Evolutionary conservation across 1,140 invertebrate genomes (phyloP).

Genomic region (Heliconius nattereri): DNA sequence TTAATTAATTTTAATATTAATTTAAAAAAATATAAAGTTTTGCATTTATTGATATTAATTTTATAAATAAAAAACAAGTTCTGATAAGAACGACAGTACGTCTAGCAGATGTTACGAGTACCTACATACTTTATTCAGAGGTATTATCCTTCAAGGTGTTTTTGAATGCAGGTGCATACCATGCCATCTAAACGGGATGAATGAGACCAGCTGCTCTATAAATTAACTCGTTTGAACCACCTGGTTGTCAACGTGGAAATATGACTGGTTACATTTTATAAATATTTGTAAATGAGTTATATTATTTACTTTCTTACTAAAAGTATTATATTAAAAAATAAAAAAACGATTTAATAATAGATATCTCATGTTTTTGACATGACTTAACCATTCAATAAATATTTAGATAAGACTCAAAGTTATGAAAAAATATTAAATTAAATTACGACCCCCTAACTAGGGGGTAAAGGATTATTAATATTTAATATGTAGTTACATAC

Average conservation of each 20-base stretch:
- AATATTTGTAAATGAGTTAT: background rate
- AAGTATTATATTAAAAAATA: background rate
- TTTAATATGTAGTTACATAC: too few relatives aligned
- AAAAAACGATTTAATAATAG: background rate
- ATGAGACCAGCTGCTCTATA: slow-evolving; percentile 16
- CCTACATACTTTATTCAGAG: background rate
- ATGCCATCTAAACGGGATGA: slow-evolving; percentile 6
- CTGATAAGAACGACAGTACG: background rate
- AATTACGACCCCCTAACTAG: background rate
- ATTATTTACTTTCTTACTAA: background rate
- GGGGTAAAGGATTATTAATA: too few relatives aligned
- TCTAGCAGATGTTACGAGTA: background rate
- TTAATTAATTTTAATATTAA: background rate
- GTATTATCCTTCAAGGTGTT: slow-evolving; percentile 18
- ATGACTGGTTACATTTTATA: background rate
- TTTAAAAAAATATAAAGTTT: too few relatives aligned
- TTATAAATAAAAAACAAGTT: background rate
- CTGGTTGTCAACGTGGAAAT: background rate
- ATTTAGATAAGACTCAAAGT: background rate
- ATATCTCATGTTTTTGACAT: background rate
- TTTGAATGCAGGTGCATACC: slow-evolving; percentile 20
- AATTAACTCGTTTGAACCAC: slow-evolving; percentile 15
- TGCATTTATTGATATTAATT: background rate
- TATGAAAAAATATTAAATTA: background rate
- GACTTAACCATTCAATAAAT: too few relatives aligned